Conservation (phyloP, 2,888 invertebrate species). For the Conops quadrifasciatus region DNA sequence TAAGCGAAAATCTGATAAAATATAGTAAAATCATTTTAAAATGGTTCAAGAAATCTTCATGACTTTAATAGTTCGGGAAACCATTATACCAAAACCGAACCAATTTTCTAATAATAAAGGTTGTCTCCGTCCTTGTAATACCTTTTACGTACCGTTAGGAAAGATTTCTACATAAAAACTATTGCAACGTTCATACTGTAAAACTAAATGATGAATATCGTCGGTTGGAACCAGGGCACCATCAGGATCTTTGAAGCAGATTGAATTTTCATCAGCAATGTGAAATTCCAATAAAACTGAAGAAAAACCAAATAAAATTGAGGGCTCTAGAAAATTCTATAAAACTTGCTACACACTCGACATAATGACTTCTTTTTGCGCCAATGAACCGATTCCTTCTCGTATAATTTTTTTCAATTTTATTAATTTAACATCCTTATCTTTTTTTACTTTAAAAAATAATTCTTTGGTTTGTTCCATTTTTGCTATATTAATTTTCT, state of each 20-base stretch:
- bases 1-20: no score
- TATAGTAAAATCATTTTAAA: no score
- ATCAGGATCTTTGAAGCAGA: background rate
- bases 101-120: no score
- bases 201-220: background rate
- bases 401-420: background rate
- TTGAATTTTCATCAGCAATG: background rate
- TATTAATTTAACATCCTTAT: background rate
- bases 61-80: no score
- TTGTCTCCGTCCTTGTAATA: no score
- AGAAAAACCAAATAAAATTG: background rate
- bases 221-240: background rate
- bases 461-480: background rate
- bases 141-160: slow-evolving; percentile 5
- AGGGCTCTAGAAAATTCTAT: no score
- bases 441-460: background rate
- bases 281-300: background rate
- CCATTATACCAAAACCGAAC: no score
- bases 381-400: background rate
- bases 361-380: background rate
- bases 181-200: background rate
- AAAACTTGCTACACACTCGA: slow-evolving; percentile 1
- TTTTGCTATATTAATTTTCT: no score
- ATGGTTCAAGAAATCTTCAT: no score
- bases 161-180: slow-evolving; percentile 1